Conservation (phyloP, 1,140 invertebrate species). For the Gryllus bimaculatus region DNA sequence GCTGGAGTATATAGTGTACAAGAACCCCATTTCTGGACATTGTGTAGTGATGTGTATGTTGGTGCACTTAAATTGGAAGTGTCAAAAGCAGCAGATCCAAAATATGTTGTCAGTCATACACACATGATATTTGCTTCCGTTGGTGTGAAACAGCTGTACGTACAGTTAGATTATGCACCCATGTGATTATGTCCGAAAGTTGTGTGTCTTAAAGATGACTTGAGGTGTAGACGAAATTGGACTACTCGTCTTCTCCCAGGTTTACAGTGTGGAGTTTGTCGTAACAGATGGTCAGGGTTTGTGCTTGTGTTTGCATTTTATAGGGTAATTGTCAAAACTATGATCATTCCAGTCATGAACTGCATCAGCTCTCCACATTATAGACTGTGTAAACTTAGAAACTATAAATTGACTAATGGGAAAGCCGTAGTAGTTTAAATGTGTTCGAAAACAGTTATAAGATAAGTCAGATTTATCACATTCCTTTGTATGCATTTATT, state of each 20-base stretch:
- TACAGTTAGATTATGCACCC: conserved; percentile 82
- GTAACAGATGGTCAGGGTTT: conserved; percentile 10
- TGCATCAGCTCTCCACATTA: not conserved
- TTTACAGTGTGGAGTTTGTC: conserved; percentile 18
- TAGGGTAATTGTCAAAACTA: not conserved
- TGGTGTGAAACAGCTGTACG: conserved; percentile 81
- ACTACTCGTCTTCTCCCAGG: not conserved
- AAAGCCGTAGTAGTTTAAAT: not conserved
- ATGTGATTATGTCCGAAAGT: conserved; percentile 48
- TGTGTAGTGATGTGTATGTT: conserved; percentile 86
- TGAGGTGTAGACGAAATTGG: not conserved
- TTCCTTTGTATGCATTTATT: not conserved
- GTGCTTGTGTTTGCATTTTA: conserved; percentile 9
- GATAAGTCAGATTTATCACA: not conserved
- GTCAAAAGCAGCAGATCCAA: conserved; percentile 76
- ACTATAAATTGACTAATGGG: not conserved
- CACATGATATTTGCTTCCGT: conserved; percentile 87
- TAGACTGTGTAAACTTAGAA: not conserved
- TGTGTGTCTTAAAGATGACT: not conserved
- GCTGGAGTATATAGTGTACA: conserved; percentile 86
- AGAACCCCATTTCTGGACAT: conserved; percentile 94
- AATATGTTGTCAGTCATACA: conserved; percentile 83
- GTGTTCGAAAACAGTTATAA: not conserved
- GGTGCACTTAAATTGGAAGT: conserved; percentile 91
- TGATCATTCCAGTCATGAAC: not conserved